A percentile compares a stretch with the other conserved stretches of the same genome.
Evolutionary conservation across 1,140 invertebrate species (phyloP).

Genomic region (Drosophila fuyamai): DNA sequence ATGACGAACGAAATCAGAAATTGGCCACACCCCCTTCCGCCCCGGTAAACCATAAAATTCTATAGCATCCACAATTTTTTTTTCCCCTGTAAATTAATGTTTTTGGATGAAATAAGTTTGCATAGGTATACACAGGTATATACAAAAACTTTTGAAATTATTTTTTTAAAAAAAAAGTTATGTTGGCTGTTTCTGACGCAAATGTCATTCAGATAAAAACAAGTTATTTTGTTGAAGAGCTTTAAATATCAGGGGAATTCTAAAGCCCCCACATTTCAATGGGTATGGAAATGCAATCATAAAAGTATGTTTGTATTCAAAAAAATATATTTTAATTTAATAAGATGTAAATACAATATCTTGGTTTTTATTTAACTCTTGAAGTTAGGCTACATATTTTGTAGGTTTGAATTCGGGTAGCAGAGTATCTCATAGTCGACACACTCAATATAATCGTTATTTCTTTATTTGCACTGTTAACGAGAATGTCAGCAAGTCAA

Average conservation of each 20-base stretch:
- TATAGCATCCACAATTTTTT: not conserved
- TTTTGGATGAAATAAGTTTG: not conserved
- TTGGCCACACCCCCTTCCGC: constrained; percentile 1
- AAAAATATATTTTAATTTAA: too few relatives aligned
- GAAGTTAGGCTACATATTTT: not conserved
- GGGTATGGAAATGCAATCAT: too few relatives aligned
- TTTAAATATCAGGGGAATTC: too few relatives aligned
- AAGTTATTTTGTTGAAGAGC: too few relatives aligned
- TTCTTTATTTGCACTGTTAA: constrained; percentile 30
- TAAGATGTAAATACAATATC: too few relatives aligned
- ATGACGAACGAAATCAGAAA: constrained; percentile 13
- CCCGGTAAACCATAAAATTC: constrained; percentile 1
- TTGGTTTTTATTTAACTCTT: not conserved
- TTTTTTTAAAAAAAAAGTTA: too few relatives aligned
- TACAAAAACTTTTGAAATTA: too few relatives aligned
- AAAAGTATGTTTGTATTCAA: too few relatives aligned
- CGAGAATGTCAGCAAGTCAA: constrained; percentile 63
- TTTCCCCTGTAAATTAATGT: not conserved
- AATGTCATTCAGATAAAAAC: too few relatives aligned
- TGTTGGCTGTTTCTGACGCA: too few relatives aligned
- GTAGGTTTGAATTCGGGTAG: not conserved
- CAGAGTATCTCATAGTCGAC: too few relatives aligned
- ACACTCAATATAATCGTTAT: not conserved
- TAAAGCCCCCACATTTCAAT: too few relatives aligned
- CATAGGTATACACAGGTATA: constrained; percentile 1